phyloP scores from a whole-genome alignment of 2,888 invertebrate species.

The Ophion slaviceki region DNA sequence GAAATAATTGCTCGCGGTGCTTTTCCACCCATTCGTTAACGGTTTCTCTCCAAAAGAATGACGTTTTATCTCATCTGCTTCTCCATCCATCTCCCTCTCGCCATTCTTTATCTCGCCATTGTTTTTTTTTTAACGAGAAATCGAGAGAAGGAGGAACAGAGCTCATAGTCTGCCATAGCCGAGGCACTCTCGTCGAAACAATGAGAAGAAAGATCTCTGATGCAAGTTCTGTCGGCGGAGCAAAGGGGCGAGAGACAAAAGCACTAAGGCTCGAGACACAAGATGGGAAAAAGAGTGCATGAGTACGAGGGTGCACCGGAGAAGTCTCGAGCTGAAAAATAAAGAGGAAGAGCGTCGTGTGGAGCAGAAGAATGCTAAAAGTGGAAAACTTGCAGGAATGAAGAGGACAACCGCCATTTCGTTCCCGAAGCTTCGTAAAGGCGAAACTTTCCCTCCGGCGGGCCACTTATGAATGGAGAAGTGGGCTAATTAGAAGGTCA shows the following conservation, averaged over 20 bases:
- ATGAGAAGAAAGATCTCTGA: conserved; percentile 52
- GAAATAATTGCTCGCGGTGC: conserved; percentile 47
- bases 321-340: conserved; percentile 36
- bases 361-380: conserved; percentile 7
- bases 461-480: conserved; percentile 48
- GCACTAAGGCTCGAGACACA: conserved; percentile 9
- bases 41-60: conserved; percentile 11
- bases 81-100: neutral
- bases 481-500: conserved; percentile 44
- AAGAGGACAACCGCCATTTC: conserved; percentile 28
- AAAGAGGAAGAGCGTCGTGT: conserved; percentile 23
- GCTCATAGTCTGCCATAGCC: neutral
- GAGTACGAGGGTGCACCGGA: conserved; percentile 16
- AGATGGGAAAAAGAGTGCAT: conserved; percentile 6
- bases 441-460: conserved; percentile 23
- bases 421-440: conserved; percentile 6
- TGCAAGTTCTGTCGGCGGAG: conserved; percentile 22
- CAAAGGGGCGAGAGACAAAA: conserved; percentile 38
- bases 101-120: neutral
- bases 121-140: conserved; percentile 6
- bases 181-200: conserved; percentile 40
- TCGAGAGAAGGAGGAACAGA: neutral
- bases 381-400: conserved; percentile 18
- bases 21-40: conserved; percentile 10
- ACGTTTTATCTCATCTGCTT: conserved; percentile 2